Evolutionary conservation across 1,140 invertebrate species (phyloP).

Genomic region (Orchesella cincta): DNA sequence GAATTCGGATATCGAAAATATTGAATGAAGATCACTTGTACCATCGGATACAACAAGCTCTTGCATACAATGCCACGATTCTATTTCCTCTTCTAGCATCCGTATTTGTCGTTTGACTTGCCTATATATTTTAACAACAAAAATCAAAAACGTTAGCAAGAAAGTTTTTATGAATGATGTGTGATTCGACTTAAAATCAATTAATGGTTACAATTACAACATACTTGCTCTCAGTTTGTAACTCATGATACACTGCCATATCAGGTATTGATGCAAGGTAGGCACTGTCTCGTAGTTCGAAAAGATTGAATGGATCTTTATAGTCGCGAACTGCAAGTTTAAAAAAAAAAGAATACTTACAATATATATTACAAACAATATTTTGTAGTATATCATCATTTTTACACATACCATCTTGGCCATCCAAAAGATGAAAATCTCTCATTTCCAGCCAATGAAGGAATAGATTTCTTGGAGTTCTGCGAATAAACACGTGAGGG

Average conservation of each 20-base stretch:
- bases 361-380: background rate
- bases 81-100: conserved; percentile 82
- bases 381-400: background rate
- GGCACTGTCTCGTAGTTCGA: conserved; percentile 26
- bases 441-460: conserved; percentile 91
- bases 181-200: background rate
- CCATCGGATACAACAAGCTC: conserved; percentile 81
- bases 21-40: conserved; percentile 67
- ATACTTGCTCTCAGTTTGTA: conserved; percentile 29
- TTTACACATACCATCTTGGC: conserved; percentile 72
- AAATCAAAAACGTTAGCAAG: background rate
- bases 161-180: too few species aligned
- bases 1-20: conserved; percentile 56
- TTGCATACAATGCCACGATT: conserved; percentile 90
- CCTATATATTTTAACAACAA: background rate
- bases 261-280: background rate
- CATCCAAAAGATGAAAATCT: conserved; percentile 87
- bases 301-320: conserved; percentile 27
- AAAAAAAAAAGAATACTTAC: background rate
- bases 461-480: conserved; percentile 81
- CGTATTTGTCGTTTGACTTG: conserved; percentile 75
- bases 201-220: background rate
- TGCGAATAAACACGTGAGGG: conserved; percentile 76
- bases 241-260: conserved; percentile 20
- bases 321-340: conserved; percentile 34